These are phyloP conservation scores for Scomber scombrus DNA, from an alignment of 2,113 vertebrate genomes.

Conservation along the genomic window DNA sequence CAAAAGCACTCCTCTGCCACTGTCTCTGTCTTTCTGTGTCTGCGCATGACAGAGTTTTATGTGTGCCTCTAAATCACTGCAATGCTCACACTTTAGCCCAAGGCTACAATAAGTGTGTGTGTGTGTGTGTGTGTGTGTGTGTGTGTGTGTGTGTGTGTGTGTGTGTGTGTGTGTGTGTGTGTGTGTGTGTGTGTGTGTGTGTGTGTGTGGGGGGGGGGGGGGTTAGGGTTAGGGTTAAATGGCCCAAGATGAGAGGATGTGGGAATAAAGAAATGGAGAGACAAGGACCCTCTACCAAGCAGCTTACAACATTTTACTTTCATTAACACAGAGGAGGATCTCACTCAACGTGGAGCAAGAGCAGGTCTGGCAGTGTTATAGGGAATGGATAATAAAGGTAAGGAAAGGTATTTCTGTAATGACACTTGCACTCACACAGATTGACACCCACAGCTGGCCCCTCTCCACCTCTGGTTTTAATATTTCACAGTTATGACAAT, in stretches of 20 bases:
- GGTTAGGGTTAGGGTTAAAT: constrained; percentile 54
- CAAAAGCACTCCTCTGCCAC: constrained; percentile 15
- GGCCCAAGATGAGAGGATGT: constrained; percentile 44
- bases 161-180: too few species aligned
- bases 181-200: too few species aligned
- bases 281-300: constrained; percentile 44
- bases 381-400: not conserved
- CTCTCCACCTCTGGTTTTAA: constrained; percentile 21
- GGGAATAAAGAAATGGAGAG: constrained; percentile 40
- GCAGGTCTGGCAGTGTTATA: constrained; percentile 13
- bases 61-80: constrained; percentile 65
- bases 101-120: constrained; percentile 57
- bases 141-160: too few species aligned
- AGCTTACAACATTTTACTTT: constrained; percentile 18
- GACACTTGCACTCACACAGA: constrained; percentile 28
- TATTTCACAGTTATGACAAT: constrained; percentile 5
- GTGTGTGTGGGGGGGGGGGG: constrained; percentile 22
- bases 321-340: constrained; percentile 25
- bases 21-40: constrained; percentile 36
- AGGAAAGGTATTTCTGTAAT: constrained; percentile 8
- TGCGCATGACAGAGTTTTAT: constrained; percentile 67
- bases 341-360: constrained; percentile 5
- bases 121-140: too few species aligned
- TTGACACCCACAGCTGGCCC: constrained; percentile 10
- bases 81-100: constrained; percentile 65